phyloP scores from a whole-genome alignment of 2,888 invertebrate species.

The Rotaria sp. region DNA sequence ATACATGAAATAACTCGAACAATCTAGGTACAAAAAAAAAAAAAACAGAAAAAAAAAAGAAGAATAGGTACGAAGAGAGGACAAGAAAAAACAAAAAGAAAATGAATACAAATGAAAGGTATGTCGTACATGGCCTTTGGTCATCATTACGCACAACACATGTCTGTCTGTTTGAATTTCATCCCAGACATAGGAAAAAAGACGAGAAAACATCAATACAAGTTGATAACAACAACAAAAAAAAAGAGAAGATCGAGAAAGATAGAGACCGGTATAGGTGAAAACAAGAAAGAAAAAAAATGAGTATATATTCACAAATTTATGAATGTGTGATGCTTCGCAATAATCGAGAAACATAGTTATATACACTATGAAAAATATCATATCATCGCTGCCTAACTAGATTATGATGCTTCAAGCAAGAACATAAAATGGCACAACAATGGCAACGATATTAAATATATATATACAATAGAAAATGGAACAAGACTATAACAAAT shows the following conservation, averaged over 20 bases:
- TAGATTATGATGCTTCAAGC: background rate
- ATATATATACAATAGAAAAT: background rate
- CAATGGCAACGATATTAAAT: constrained; percentile 17
- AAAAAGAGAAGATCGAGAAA: background rate
- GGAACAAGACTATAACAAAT: background rate
- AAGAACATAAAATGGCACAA: constrained; percentile 4
- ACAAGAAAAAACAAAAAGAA: background rate
- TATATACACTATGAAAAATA: background rate
- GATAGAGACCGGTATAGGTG: constrained; percentile 20
- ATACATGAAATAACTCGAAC: background rate
- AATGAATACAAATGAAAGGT: background rate
- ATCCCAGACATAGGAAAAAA: background rate
- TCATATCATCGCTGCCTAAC: constrained; percentile 10
- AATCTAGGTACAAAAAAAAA: background rate
- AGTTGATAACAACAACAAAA: background rate
- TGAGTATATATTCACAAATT: background rate
- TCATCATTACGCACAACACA: constrained; percentile 1
- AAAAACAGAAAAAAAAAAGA: background rate
- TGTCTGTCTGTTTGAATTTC: constrained; percentile 4
- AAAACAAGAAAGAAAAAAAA: background rate
- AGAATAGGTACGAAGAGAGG: background rate
- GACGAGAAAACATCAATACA: constrained; percentile 6
- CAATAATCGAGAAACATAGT: background rate
- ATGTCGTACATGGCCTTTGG: constrained; percentile 5
- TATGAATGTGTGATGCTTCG: constrained; percentile 19